Percentiles rank a stretch among this genome's conserved stretches.
phyloP scores from a whole-genome alignment of 2,797 vertebrate genomes.

The Hephaestus fuliginosus region DNA sequence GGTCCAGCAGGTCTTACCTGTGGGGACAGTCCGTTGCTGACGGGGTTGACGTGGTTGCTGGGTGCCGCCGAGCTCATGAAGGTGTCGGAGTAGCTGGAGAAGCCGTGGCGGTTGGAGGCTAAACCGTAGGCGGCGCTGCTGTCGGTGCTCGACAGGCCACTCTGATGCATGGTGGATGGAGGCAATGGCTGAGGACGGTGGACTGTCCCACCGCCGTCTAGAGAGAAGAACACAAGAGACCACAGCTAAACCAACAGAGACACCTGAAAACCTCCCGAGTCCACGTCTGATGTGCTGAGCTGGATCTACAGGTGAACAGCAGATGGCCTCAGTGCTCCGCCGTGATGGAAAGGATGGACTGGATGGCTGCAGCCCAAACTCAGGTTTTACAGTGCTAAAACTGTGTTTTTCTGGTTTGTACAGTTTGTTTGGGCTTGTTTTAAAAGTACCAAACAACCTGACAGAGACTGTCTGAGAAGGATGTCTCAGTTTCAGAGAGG shows the following conservation, averaged over 20 bases:
- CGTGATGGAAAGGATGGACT: not conserved
- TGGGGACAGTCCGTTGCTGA: constrained; percentile 94
- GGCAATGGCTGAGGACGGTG: constrained; percentile 96
- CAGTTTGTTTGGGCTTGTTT: not conserved
- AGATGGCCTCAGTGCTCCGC: not conserved
- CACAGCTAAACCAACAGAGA: not conserved
- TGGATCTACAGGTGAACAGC: not conserved
- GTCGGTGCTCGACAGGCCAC: constrained; percentile 86
- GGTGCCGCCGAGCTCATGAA: constrained; percentile 93
- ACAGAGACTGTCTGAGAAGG: too few species aligned
- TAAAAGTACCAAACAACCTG: too few species aligned
- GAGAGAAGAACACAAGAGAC: constrained; percentile 37
- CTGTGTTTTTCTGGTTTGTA: not conserved
- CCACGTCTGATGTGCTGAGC: not conserved
- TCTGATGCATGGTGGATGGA: constrained; percentile 95
- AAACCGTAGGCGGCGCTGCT: constrained; percentile 90
- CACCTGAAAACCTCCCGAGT: not conserved
- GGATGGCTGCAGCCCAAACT: not conserved
- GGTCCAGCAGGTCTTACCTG: constrained; percentile 86
- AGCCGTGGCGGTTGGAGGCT: constrained; percentile 89
- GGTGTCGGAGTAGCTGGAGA: constrained; percentile 95
- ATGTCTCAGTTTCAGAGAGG: too few species aligned
- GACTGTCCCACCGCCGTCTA: constrained; percentile 91
- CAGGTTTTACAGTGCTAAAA: not conserved
- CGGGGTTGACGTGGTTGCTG: constrained; percentile 93